A percentile compares a stretch with the other conserved stretches of the same genome.
Evolutionary conservation across 53 echinoderm and acorn worm genomes (phyloP).

Genomic region (Stichopus horrens): DNA sequence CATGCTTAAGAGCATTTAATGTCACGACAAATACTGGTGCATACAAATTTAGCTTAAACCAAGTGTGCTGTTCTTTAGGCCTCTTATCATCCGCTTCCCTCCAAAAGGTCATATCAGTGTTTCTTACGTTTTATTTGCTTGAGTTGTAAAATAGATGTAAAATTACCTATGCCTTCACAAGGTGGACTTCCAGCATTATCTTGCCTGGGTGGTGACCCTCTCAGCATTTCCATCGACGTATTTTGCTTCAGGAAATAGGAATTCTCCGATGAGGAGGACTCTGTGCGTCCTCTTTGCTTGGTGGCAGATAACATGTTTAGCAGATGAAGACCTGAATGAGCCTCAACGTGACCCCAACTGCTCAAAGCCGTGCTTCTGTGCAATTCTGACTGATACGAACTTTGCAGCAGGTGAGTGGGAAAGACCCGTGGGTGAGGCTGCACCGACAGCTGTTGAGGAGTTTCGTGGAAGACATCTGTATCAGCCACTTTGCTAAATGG

Average conservation of each 20-base stretch:
- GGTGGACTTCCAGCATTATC: slow-evolving; percentile 4
- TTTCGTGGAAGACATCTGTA: slow-evolving; percentile 2
- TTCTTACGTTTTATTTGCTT: too few species aligned
- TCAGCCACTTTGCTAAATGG: neutral
- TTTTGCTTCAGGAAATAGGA: slow-evolving; percentile 32
- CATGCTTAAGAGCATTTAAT: too few species aligned
- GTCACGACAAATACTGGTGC: too few species aligned
- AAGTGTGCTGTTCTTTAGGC: too few species aligned
- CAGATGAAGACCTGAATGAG: neutral
- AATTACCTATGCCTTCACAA: slow-evolving; percentile 25
- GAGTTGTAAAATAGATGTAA: neutral
- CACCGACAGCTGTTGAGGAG: neutral
- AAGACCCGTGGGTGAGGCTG: neutral
- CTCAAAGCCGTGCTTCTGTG: neutral
- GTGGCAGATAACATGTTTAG: neutral
- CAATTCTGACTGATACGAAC: neutral
- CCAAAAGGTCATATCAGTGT: too few species aligned
- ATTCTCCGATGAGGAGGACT: slow-evolving; percentile 27
- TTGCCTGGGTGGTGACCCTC: slow-evolving; percentile 10
- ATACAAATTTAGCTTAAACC: too few species aligned
- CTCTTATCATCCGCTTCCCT: too few species aligned
- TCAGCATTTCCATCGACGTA: neutral
- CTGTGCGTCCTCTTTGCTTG: slow-evolving; percentile 12
- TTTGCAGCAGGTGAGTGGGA: neutral
- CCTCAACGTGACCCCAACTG: slow-evolving; percentile 36